Base-by-base conservation (phyloP, 1,140 invertebrate species). In the Drosophila rhopaloa region DNA sequence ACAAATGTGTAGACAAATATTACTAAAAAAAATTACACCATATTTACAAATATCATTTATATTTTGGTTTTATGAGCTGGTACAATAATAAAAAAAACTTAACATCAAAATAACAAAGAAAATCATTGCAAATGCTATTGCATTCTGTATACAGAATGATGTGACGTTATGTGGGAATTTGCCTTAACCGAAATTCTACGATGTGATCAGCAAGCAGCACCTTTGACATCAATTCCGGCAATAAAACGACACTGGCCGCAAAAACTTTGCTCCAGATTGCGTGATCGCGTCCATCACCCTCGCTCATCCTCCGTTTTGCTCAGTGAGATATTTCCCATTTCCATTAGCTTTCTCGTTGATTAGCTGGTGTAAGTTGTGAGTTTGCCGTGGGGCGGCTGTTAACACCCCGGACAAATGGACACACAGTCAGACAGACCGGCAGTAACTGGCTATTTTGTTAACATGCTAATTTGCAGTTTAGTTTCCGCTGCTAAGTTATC, bases 381-480 rank as follows among this genome's bases (percentile, higher is more conserved):
- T 73, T 68, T 53, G 32, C 38, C 56, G 47, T 59, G 56, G 37
- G 68, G 68, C 58, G 50, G 61, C 66, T 81, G 70, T 72, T 66
- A 78, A 61, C 72, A 60, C 59, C 65, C 63, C 62, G 59, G 40
- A 40, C 55, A 40, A 40, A 46, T 5, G 14, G 51, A 54, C 41
- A 29, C 16, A 41, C 44, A 37, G 40, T 47, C 41, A 41, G 13
- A 37, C 7, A 56, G 38, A 7, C 57, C 5, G 56, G 13, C 29
- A 38, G 60, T 84, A 84, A 80, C 81, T 80, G 72, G 71, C 59
- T 73, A 72, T 76, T 86, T 79, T 88, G 83, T 83, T 79, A 88
- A 86, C 79, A 86, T 86, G 83, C 68, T 86, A 88, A 88, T 86
- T 86, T 83, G 79, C 50, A 73, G 79, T 78, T 86, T 76, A 60